Conservation (phyloP, 2,797 vertebrate genomes). For the Chrysolophus pictus region DNA sequence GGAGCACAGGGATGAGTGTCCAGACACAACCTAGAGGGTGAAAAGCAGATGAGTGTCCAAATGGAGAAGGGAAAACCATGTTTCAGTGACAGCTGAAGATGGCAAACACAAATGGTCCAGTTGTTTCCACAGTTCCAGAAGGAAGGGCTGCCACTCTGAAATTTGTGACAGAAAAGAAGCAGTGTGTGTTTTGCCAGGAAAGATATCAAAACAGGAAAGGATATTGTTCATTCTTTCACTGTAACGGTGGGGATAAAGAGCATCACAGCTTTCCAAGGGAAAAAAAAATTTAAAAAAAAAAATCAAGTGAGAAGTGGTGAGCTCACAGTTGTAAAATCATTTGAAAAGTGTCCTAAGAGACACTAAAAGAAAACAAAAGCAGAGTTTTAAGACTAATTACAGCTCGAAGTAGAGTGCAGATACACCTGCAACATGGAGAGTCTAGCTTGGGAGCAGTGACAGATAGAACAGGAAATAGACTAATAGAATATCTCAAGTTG, state of each 20-base stretch:
- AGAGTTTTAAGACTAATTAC: background rate
- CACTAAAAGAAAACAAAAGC: background rate
- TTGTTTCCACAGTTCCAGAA: background rate
- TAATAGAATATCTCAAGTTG: too few species aligned
- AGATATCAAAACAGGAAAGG: background rate
- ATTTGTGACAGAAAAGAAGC: background rate
- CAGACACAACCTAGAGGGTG: rapidly evolving
- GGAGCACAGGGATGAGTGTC: background rate
- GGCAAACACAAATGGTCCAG: constrained; percentile 2
- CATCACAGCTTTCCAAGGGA: background rate
- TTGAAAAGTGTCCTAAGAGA: background rate
- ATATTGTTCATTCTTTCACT: background rate
- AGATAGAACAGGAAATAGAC: background rate
- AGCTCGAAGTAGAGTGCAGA: background rate
- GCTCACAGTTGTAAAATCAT: background rate
- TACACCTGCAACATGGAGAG: rapidly evolving
- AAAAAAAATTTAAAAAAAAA: background rate
- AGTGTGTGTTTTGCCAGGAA: background rate
- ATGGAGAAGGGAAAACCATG: background rate
- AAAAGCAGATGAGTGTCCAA: background rate
- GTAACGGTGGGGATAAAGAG: background rate
- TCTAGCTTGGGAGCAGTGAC: rapidly evolving
- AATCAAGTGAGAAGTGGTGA: background rate
- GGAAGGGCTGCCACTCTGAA: background rate
- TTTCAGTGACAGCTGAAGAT: background rate